Conservation (phyloP, 1,140 invertebrate species). For the Pomacea maculata region DNA sequence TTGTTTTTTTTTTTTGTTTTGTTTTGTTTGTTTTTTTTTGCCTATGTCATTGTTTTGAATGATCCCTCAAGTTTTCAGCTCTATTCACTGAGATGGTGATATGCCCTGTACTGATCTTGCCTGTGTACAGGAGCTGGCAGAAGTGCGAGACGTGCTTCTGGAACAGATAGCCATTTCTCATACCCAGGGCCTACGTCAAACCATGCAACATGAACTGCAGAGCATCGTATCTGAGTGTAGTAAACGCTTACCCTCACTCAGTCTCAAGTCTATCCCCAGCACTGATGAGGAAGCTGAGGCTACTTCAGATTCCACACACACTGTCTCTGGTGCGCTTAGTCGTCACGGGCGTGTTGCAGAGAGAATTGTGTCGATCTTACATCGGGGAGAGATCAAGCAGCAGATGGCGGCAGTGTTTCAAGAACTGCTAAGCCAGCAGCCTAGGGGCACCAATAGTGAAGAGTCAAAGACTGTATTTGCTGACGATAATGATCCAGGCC, state of each 20-base stretch:
- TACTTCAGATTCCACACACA: too few species aligned
- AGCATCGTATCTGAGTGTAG: conserved; percentile 2
- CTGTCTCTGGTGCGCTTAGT: too few species aligned
- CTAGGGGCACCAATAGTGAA: not conserved
- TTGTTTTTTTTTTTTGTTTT: not conserved
- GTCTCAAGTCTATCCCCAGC: not conserved
- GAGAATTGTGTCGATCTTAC: too few species aligned
- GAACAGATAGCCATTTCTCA: conserved; percentile 44
- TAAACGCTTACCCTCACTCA: conserved; percentile 12
- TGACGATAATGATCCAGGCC: conserved; percentile 2
- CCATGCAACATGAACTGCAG: conserved; percentile 36
- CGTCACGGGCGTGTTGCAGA: too few species aligned
- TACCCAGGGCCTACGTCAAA: conserved; percentile 15
- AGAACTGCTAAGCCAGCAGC: not conserved
- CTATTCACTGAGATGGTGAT: not conserved
- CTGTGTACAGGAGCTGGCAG: conserved; percentile 49
- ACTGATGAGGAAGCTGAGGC: not conserved
- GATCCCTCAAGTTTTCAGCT: too few species aligned
- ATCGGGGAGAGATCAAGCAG: too few species aligned
- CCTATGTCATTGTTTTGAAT: conserved; percentile 8
- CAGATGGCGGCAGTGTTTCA: not conserved
- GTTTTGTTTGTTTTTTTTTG: not conserved
- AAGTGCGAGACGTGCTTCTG: conserved; percentile 49
- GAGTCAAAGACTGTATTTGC: not conserved
- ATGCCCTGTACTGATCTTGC: not conserved